These are phyloP conservation scores for Cotesia vestalis DNA, from an alignment of 1,140 invertebrate species.

Conservation along the genomic window DNA sequence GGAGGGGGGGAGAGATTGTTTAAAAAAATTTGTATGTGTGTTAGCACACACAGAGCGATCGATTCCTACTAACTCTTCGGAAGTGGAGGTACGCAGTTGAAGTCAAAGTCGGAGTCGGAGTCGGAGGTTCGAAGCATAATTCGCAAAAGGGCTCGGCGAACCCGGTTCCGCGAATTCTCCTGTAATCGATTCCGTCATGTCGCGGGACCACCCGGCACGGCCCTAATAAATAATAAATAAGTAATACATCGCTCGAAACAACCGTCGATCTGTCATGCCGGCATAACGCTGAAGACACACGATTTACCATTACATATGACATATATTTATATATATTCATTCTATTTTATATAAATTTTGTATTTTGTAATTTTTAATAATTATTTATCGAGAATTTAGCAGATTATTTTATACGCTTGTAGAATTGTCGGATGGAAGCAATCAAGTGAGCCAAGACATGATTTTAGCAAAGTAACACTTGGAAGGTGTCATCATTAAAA, in stretches of 20 bases:
- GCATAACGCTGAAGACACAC: background rate
- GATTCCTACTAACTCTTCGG: too few species aligned
- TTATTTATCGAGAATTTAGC: background rate
- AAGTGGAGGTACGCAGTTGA: too few species aligned
- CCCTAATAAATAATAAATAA: conserved; percentile 68
- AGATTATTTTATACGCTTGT: background rate
- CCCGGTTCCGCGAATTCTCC: conserved; percentile 61
- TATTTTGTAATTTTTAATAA: background rate
- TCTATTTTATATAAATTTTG: background rate
- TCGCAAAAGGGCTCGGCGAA: conserved; percentile 40
- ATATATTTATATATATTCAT: background rate
- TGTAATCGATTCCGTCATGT: conserved; percentile 67
- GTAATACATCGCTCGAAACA: conserved; percentile 58
- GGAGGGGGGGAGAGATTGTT: background rate
- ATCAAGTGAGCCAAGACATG: background rate
- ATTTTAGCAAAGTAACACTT: conserved; percentile 20
- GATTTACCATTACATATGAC: background rate
- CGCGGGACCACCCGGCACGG: conserved; percentile 64
- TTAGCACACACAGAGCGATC: too few species aligned
- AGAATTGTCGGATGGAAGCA: background rate
- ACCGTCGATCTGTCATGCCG: conserved; percentile 5
- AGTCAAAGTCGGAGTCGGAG: too few species aligned
- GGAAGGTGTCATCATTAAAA: conserved; percentile 11
- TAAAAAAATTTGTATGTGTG: conserved; percentile 21
- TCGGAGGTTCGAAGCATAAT: conserved; percentile 43